A percentile compares a stretch with the other conserved stretches of the same genome.
Conservation (phyloP, 2,888 invertebrate genomes). For the Coremacera marginata region DNA sequence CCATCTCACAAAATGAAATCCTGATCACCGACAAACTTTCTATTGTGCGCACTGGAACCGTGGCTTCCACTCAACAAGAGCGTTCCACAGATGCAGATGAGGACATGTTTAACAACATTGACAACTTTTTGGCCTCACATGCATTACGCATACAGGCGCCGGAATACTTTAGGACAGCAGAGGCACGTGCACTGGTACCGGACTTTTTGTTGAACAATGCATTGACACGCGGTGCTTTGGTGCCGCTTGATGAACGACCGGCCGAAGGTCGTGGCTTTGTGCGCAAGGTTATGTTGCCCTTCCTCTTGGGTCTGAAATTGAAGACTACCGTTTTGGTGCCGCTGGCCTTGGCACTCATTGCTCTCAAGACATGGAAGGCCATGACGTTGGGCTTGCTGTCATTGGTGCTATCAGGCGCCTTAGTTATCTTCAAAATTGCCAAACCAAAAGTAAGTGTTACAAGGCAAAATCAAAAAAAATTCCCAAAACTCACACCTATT, state of each 20-base stretch:
- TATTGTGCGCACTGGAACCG: constrained; percentile 75
- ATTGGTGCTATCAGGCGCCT: constrained; percentile 85
- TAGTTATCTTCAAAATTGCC: constrained; percentile 88
- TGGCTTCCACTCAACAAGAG: constrained; percentile 60
- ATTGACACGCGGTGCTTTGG: constrained; percentile 77
- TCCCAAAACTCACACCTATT: background rate
- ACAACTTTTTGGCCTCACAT: constrained; percentile 81
- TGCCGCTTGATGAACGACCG: constrained; percentile 76
- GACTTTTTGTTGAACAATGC: constrained; percentile 62
- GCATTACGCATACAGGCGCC: constrained; percentile 82
- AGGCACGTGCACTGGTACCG: constrained; percentile 65
- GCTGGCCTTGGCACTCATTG: constrained; percentile 83
- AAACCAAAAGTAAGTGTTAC: constrained; percentile 78
- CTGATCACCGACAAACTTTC: constrained; percentile 82
- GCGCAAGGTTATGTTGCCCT: constrained; percentile 87
- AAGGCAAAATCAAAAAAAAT: background rate
- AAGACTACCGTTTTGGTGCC: constrained; percentile 88
- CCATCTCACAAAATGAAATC: constrained; percentile 77
- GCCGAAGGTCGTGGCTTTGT: constrained; percentile 81
- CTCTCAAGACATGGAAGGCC: constrained; percentile 91
- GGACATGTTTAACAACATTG: constrained; percentile 79
- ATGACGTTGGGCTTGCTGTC: constrained; percentile 87
- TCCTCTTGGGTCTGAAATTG: constrained; percentile 87
- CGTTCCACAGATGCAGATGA: constrained; percentile 62
- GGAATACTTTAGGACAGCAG: constrained; percentile 71